These are phyloP conservation scores for Malacoraja senta DNA, from an alignment of 2,797 vertebrate genomes.

Conservation along the genomic window DNA sequence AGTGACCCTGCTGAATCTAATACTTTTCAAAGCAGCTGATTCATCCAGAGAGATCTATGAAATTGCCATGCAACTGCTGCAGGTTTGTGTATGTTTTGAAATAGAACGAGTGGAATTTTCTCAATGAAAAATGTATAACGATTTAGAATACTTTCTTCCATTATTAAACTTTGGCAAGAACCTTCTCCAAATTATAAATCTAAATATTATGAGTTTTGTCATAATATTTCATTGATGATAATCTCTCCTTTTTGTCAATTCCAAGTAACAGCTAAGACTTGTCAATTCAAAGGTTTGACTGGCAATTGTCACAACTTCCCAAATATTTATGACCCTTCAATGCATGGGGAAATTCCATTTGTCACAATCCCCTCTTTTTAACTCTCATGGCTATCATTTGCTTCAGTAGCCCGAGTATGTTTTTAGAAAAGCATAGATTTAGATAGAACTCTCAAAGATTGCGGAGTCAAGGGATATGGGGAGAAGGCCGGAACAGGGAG, in stretches of 20 bases:
- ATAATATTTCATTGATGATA: neutral
- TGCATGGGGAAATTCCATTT: neutral
- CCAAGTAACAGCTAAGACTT: neutral
- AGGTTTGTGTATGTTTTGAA: constrained; percentile 63
- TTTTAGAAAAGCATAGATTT: neutral
- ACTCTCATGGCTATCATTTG: neutral
- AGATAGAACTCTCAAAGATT: too few species aligned
- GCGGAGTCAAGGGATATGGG: too few species aligned
- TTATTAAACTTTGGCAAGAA: neutral
- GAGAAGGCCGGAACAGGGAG: too few species aligned
- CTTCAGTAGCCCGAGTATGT: neutral
- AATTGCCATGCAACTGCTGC: constrained; percentile 95
- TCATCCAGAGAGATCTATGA: constrained; percentile 94
- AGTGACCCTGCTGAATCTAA: constrained; percentile 94
- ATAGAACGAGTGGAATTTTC: constrained; percentile 7
- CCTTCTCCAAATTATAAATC: neutral
- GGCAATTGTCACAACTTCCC: neutral
- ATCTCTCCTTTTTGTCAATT: neutral
- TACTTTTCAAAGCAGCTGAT: constrained; percentile 96
- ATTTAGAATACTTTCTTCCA: neutral
- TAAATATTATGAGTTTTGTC: neutral
- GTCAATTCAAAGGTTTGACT: neutral
- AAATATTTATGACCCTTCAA: neutral
- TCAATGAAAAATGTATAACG: neutral
- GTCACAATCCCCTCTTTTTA: neutral